Base-by-base conservation (phyloP, 2,113 vertebrate species). In the Jacana jacana region DNA sequence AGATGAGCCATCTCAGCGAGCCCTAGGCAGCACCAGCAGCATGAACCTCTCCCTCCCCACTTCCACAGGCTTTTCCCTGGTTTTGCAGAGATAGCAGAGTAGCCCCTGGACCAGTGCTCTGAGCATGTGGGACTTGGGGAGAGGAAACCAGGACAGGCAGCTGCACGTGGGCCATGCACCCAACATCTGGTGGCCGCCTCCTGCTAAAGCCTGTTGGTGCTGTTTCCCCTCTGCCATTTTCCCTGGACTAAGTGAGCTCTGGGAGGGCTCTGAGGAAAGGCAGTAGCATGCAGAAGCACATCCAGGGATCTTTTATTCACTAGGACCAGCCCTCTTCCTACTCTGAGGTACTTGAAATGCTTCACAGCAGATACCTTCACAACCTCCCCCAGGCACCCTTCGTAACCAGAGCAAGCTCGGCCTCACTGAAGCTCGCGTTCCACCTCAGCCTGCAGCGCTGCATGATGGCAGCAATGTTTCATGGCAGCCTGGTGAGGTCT, bases 111-210 rank as follows among this genome's bases (percentile, higher is more conserved):
- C 35, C 31, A 23, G 35, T 60, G 39, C 51, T 55, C 39, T 51
- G 35, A 35, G 52, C 17, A 61, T 0, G 0, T 7, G 7, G 39
- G 39, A 49, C 17, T 77, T 31, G 1, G 1, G 75, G 63, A 86
- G 65, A 37, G 4, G 19, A 89, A 95, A 81, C 16, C 33, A n/a
- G 25, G 52, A 86, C 0, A 1, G 24, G 33, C 31, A 85, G 33
- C 63, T 88, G 51, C 18, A 33, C 13, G 15, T 17, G 19, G 15
- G 10, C 46, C 57, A 39, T 1, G 1, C n/a, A 60, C 17, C 37
- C 51, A 80, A 64, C 42, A 39, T 14, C 65, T 52, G 77, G 18
- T 46, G 71, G 82, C 8, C 44, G 60, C 55, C 61, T 92, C 65
- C 80, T 68, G 33, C 57, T 61, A n/a, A 71, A 33, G 18, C 42